Evolutionary conservation across 2,113 vertebrate genomes (phyloP).

Genomic region (Aspidoscelis tigris): DNA sequence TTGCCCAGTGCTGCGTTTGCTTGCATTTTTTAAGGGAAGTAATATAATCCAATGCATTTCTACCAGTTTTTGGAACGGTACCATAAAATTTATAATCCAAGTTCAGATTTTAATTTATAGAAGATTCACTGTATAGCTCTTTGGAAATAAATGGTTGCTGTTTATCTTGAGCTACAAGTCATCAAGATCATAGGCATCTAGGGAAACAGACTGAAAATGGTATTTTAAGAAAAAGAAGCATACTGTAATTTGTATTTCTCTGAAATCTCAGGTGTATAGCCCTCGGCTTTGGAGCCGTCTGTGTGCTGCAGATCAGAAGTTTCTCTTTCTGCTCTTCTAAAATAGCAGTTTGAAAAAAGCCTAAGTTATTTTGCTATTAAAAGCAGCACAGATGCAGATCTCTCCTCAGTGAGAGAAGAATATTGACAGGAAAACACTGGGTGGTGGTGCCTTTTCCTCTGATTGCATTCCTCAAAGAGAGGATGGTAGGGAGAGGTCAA

Average conservation of each 20-base stretch:
- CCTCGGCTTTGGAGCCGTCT: not conserved
- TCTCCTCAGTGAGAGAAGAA: not conserved
- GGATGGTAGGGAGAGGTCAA: too few relatives aligned
- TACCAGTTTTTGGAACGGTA: not conserved
- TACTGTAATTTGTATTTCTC: conserved; percentile 9
- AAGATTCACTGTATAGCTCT: not conserved
- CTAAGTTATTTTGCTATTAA: conserved; percentile 17
- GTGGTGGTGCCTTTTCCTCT: conserved; percentile 3
- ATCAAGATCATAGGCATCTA: conserved; percentile 4
- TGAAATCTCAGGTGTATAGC: not conserved
- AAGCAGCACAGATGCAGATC: not conserved
- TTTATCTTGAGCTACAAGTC: conserved; percentile 24
- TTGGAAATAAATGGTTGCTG: not conserved
- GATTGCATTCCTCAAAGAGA: not conserved
- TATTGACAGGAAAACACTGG: not conserved
- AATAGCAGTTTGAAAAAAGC: conserved; percentile 21
- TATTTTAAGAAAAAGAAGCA: conserved; percentile 12
- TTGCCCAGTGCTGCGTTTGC: not conserved
- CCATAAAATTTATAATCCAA: not conserved
- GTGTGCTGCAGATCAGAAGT: not conserved
- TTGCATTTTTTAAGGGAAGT: not conserved
- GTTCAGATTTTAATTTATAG: conserved; percentile 19
- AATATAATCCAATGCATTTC: accelerated
- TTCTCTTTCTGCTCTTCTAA: conserved; percentile 18
- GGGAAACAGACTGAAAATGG: not conserved